phyloP scores from a whole-genome alignment of 2,888 invertebrate species.

The Drosophila picticornis region DNA sequence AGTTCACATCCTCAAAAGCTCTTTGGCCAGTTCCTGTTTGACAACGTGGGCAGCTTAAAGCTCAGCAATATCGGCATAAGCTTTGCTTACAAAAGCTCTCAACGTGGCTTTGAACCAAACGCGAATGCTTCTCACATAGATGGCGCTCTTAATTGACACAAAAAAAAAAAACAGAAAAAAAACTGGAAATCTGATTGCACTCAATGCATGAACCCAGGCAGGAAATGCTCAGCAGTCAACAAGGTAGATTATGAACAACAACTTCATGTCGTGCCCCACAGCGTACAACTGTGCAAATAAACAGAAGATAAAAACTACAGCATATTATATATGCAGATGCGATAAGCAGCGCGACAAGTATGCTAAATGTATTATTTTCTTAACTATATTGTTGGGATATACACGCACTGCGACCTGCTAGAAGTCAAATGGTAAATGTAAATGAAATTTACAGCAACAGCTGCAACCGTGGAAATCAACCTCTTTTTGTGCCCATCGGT shows the following conservation, averaged over 20 bases:
- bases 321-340: not conserved
- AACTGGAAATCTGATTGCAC: not conserved
- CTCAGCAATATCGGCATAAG: not conserved
- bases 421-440: not conserved
- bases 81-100: conserved; percentile 1
- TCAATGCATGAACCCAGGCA: not conserved
- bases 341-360: conserved; percentile 26
- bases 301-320: not conserved
- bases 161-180: not conserved
- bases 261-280: conserved; percentile 13
- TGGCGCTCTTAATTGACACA: conserved; percentile 7
- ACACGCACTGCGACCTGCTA: too few relatives aligned
- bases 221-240: not conserved
- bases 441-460: conserved; percentile 4
- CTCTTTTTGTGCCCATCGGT: conserved; percentile 1
- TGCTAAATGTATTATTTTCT: not conserved
- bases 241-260: conserved; percentile 1
- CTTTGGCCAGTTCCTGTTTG: not conserved
- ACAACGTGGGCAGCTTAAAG: conserved; percentile 5
- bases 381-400: too few relatives aligned
- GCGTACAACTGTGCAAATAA: not conserved
- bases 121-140: conserved; percentile 12
- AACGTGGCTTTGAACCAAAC: not conserved
- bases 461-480: conserved; percentile 15
- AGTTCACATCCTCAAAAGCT: not conserved